Base-by-base conservation (phyloP, 1,140 invertebrate species). In the Pentalonia nigronervosa region DNA sequence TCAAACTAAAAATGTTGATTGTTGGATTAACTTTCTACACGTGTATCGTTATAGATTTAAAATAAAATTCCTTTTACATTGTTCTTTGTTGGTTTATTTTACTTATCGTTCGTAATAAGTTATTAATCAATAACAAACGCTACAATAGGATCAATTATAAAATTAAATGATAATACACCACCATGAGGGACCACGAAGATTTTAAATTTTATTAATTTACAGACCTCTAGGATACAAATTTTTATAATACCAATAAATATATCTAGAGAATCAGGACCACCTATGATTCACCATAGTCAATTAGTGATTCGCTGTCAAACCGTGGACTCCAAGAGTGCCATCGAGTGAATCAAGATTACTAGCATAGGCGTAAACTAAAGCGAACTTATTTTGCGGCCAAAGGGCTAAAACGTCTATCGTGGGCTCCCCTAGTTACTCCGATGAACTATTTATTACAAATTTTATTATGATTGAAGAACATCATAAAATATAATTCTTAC, bases 1-100 rank as follows among this genome's bases (percentile, higher is more conserved):
- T 76, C n/a, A 76, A 76, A n/a, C n/a, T 34, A 67, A 67, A 76
- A 67, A 76, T n/a, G 60, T 76, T 76, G 60, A 76, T 76, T 76
- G 14, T 67, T 67, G 60, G 60, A 11, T 34, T 76, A 7, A n/a
- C 60, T 76, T 76, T 76, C 60, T 76, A 76, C 60, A n/a, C 30
- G 17, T n/a, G n/a, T 76, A 76, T n/a, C n/a, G 60, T 76, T 25
- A 56, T 53, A 76, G 60, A n/a, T 76, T 76, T 17, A 17, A 76
- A n/a, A 67, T 11, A 23, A 76, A n/a, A n/a, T n/a, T 34, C 11
- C n/a, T 17, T 17, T 76, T 76, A 76, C 30, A 34, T 76, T 67
- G 60, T 67, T 11, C 21, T n/a, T 30, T 67, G 4, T 67, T 67
- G 2, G 30, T 14, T 67, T 14, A 67, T 67, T 67, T 67, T n/a